Base-by-base conservation (phyloP, 1,140 invertebrate genomes). In the Holcopasites calliopsidis region DNA sequence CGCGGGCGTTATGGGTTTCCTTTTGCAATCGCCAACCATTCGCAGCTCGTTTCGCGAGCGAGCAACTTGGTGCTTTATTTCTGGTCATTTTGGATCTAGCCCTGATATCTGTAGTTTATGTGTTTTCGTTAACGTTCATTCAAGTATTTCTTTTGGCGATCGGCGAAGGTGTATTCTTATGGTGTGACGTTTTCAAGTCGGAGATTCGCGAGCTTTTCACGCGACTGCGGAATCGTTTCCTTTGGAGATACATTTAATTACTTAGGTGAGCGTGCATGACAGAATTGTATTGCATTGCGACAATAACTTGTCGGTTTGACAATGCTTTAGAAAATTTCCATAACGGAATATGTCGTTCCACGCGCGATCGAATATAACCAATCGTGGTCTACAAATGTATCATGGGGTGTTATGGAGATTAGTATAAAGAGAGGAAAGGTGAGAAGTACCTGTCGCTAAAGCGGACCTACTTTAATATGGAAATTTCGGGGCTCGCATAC, bases 1-100 rank as follows among this genome's bases (percentile, higher is more conserved):
- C 38, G 61, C 47, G 40, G 71, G 71, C 31, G 71, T 66, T 38
- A 57, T 66, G 71, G 47, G 71, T 74, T 74, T 74, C 71, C 71
- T 66, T 74, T 74, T 28, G 50, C 38, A 23, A 16, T 55, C 16
- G 49, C 35, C 10, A 58, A 21, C 31, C 21, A 35, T 18, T 54
- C 50, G 35, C 26, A n/a, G n/a, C 28, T 40, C 5, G 18, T 10
- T 33, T 21, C 35, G 31, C 49, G n/a, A 0, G 13, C 13, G 16
- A n/a, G 7, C 40, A 54, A 55, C 28, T 54, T 2, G 18, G n/a
- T 10, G 16, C 0, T 31, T 42, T 26, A 35, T 0, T 38, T 40
- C 31, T 33, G 44, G 61, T 23, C 4, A 38, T 40, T 42, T 13
- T 13, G n/a, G 1, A 0, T 26, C 38, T 50, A 44, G 44, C 35